These are phyloP conservation scores for Mus caroli DNA, from an alignment of 2,797 vertebrate species.

Conservation along the genomic window DNA sequence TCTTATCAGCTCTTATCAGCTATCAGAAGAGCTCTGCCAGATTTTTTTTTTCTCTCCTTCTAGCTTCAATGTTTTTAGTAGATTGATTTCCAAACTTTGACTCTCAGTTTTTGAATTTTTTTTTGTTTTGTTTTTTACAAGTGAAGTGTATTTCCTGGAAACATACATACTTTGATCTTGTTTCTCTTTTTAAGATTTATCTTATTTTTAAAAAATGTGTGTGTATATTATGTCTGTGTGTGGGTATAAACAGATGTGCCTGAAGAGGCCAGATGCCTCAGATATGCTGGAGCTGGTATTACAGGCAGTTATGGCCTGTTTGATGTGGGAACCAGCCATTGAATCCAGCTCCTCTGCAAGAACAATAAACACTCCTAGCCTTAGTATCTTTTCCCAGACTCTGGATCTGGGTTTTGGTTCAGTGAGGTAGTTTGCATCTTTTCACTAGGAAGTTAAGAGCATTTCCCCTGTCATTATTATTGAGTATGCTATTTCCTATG, in stretches of 20 bases:
- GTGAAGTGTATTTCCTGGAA: neutral
- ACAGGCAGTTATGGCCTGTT: neutral
- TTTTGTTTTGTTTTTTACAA: neutral
- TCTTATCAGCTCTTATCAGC: neutral
- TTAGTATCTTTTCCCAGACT: neutral
- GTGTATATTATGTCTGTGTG: neutral
- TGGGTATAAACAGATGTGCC: neutral
- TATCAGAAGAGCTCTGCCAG: neutral
- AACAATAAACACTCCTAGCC: neutral
- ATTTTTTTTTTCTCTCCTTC: neutral
- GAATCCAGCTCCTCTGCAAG: neutral
- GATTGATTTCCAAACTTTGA: neutral
- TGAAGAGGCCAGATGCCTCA: neutral
- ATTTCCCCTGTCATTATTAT: neutral
- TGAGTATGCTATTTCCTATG: neutral
- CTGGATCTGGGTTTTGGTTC: neutral
- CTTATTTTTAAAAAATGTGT: neutral
- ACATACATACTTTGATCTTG: neutral
- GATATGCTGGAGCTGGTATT: neutral
- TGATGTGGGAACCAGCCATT: neutral
- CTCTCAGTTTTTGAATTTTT: neutral
- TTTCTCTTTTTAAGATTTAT: neutral
- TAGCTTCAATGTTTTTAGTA: neutral
- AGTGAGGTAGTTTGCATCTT: neutral
- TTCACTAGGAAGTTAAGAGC: neutral